A percentile compares a stretch with the other conserved stretches of the same genome.
phyloP scores from a whole-genome alignment of 1,140 invertebrate species.

The Bombus affinis region DNA sequence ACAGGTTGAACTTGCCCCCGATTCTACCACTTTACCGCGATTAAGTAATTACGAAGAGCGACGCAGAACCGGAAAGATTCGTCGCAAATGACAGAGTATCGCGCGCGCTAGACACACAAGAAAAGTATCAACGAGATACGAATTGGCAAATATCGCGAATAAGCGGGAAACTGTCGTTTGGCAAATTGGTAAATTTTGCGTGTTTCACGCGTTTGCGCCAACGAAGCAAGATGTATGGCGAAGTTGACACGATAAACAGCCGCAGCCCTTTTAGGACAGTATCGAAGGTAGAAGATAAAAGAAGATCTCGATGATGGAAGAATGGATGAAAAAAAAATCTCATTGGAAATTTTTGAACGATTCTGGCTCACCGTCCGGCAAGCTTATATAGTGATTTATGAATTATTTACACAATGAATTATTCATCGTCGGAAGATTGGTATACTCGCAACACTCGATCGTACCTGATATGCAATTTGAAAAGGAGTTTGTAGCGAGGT shows the following conservation, averaged over 20 bases:
- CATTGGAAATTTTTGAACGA: slow-evolving; percentile 44
- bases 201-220: fast-evolving
- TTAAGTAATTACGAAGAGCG: neutral
- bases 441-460: slow-evolving; percentile 70
- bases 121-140: no score
- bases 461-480: slow-evolving; percentile 70
- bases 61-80: neutral
- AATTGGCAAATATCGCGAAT: no score
- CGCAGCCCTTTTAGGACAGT: neutral
- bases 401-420: slow-evolving; percentile 72
- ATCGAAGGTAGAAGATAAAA: neutral
- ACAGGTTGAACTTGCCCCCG: neutral
- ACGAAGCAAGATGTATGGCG: no score
- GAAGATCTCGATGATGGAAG: neutral
- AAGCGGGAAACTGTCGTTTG: no score
- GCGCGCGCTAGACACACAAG: no score
- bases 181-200: fast-evolving
- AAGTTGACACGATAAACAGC: no score
- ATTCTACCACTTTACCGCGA: neutral
- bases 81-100: neutral
- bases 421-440: slow-evolving; percentile 70
- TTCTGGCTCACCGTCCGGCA: slow-evolving; percentile 38
- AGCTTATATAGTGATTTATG: slow-evolving; percentile 62
- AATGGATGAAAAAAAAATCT: neutral
- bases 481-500: slow-evolving; percentile 61